phyloP scores from a whole-genome alignment of 2,113 vertebrate species.

The Condylura cristata region DNA sequence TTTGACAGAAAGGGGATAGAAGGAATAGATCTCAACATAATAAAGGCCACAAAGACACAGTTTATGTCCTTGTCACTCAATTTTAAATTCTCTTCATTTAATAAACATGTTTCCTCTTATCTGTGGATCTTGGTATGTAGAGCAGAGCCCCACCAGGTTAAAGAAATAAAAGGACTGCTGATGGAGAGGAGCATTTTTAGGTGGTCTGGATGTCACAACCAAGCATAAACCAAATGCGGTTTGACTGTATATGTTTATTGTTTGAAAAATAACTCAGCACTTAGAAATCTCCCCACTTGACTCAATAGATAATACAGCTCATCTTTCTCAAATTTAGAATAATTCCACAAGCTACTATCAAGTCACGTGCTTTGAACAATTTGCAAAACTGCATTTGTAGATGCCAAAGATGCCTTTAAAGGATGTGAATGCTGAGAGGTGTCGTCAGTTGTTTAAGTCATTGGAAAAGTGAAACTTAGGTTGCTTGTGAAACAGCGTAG shows the following conservation, averaged over 20 bases:
- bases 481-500: neutral
- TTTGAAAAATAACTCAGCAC: conserved; percentile 12
- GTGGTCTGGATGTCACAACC: neutral
- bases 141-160: neutral
- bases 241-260: neutral
- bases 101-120: neutral
- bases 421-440: neutral
- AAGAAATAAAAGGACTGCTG: neutral
- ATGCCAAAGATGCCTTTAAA: neutral
- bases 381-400: conserved; percentile 24
- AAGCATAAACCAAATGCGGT: neutral
- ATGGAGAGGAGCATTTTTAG: neutral
- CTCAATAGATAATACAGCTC: neutral
- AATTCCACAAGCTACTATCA: conserved; percentile 3
- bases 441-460: neutral
- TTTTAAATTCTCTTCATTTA: neutral
- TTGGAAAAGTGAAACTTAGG: neutral
- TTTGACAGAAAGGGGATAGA: too few relatives aligned
- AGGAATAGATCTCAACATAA: too few relatives aligned
- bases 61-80: neutral
- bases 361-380: conserved; percentile 19
- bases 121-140: neutral
- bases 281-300: neutral
- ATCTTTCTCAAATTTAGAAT: conserved; percentile 1
- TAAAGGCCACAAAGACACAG: too few relatives aligned